phyloP scores from a whole-genome alignment of 2,113 vertebrate genomes.

The Balaeniceps rex region DNA sequence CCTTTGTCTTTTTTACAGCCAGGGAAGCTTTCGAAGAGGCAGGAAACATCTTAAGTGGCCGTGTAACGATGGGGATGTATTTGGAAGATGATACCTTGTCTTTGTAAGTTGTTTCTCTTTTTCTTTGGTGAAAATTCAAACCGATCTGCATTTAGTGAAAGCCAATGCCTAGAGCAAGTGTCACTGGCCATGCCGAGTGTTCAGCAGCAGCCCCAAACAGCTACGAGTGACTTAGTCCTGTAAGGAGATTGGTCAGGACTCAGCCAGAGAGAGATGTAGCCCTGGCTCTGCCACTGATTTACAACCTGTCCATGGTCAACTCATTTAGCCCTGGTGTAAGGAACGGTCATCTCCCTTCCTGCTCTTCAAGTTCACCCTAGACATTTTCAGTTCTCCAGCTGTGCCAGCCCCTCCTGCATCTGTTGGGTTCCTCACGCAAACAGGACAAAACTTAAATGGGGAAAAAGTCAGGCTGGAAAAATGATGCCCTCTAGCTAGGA shows the following conservation, averaged over 20 bases:
- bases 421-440: neutral
- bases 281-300: neutral
- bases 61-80: constrained; percentile 77
- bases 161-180: neutral
- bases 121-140: neutral
- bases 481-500: neutral
- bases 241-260: neutral
- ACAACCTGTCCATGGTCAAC: neutral
- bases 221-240: neutral
- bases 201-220: neutral
- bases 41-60: constrained; percentile 77
- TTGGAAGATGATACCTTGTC: constrained; percentile 65
- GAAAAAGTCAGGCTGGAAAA: neutral
- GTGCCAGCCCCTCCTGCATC: neutral
- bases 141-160: neutral
- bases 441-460: neutral
- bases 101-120: constrained; percentile 68
- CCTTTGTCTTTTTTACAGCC: constrained; percentile 63
- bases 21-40: constrained; percentile 77
- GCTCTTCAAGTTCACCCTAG: neutral
- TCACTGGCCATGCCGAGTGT: neutral
- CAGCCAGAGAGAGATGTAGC: neutral
- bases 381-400: neutral
- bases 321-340: neutral
- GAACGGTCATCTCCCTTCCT: neutral